Base-by-base conservation (phyloP, 1,140 invertebrate genomes). In the Drosophila truncata region DNA sequence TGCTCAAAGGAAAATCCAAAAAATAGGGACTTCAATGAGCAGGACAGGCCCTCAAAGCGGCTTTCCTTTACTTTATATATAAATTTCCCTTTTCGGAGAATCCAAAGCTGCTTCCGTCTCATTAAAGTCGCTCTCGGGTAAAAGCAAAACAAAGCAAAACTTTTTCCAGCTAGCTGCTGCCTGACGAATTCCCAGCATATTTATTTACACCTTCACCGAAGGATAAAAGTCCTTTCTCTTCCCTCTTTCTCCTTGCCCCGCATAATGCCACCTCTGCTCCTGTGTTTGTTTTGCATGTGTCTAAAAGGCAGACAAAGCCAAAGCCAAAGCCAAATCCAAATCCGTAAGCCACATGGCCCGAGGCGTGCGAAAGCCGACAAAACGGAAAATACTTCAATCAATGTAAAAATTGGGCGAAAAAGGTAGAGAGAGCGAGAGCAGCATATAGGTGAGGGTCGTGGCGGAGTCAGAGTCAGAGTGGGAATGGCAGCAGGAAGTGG, bases 301-400 rank as follows among this genome's bases (percentile, higher is more conserved):
- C 62, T 74, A 74, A 79, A 86, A 86, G 83, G 79, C 74, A 87
- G 80, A 85, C 59, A 73, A 82, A 78, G 64, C 80, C 50, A 73
- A 75, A 82, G 50, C 79, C 61, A 65, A 76, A 84, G 52, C 80
- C 62, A 66, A 84, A 77, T 73, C 81, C 59, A 71, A 84, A 72
- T 73, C 81, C 66, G 65, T 31, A 85, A 80, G 78, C 85, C 85
- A 88, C 85, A 88, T 88, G 85, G 85, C 85, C 77, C 78, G 41
- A 66, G 81, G 81, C 80, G 81, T 82, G 74, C 80, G 85, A 88
- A 71, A 88, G 67, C 74, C 85, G 66, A 60, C 69, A 78, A 75
- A 88, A 80, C 78, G 82, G 78, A 76, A 90, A 90, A 91, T 90
- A 91, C 85, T 85, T 88, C 85, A 90, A 90, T 90, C 85, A 90